Evolutionary conservation across 2,797 vertebrate species (phyloP).

Genomic region (Miichthys miiuy): DNA sequence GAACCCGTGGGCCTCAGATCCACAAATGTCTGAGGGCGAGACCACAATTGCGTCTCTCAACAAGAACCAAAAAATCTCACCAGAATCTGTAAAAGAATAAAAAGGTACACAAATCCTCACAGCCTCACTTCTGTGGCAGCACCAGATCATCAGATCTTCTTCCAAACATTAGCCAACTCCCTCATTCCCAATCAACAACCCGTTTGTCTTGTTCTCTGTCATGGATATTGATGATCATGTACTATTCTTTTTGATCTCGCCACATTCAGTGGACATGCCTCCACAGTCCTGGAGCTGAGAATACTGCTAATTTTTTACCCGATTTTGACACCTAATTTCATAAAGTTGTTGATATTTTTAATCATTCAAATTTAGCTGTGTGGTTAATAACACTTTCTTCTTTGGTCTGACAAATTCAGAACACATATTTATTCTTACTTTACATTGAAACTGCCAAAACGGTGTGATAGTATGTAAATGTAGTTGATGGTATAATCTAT

Average conservation of each 20-base stretch:
- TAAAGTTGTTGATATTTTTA: too few relatives aligned
- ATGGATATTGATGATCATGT: not conserved
- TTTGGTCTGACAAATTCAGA: too few relatives aligned
- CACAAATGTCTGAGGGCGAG: conserved; percentile 58
- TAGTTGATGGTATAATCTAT: not conserved
- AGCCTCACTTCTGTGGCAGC: not conserved
- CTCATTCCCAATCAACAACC: not conserved
- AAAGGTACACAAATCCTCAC: not conserved
- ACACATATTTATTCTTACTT: not conserved
- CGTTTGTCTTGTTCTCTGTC: not conserved
- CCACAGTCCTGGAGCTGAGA: too few relatives aligned
- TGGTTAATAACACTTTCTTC: too few relatives aligned
- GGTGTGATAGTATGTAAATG: not conserved
- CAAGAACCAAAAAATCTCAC: conserved; percentile 69
- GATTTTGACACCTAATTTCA: too few relatives aligned
- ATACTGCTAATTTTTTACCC: too few relatives aligned
- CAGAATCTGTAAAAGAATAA: conserved; percentile 59
- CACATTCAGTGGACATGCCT: not conserved
- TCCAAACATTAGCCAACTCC: too few relatives aligned
- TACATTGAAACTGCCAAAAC: not conserved
- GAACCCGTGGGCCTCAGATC: conserved; percentile 76
- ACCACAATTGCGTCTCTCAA: conserved; percentile 58
- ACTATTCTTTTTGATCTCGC: not conserved
- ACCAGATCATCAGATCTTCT: not conserved
- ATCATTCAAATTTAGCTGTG: too few relatives aligned